Percentiles rank a stretch among this genome's conserved stretches.
These are phyloP conservation scores for Tachysurus fulvidraco DNA, from an alignment of 2,113 vertebrate species.

Conservation along the genomic window DNA sequence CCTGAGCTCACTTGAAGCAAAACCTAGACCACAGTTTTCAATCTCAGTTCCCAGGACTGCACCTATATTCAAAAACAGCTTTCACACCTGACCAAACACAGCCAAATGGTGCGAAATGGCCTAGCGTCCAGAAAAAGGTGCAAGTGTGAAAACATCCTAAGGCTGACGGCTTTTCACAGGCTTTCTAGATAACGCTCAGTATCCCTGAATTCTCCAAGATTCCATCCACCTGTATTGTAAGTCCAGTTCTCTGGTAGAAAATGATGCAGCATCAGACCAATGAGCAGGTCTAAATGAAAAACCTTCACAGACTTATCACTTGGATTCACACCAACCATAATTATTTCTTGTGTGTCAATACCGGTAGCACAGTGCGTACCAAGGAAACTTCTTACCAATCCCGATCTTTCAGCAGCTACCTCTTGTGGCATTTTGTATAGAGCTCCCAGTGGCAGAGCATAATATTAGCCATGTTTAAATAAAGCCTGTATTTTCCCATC, in stretches of 20 bases:
- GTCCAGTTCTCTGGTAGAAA: constrained; percentile 1
- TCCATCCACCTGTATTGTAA: constrained; percentile 1
- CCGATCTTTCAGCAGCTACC: not conserved
- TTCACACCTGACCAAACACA: constrained; percentile 12
- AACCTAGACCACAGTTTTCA: not conserved
- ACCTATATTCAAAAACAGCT: constrained; percentile 15
- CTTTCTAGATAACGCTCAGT: constrained; percentile 5
- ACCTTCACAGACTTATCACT: not conserved
- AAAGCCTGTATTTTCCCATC: not conserved
- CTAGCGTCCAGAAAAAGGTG: not conserved
- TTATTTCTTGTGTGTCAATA: not conserved
- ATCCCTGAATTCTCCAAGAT: not conserved
- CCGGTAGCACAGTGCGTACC: not conserved
- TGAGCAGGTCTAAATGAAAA: not conserved
- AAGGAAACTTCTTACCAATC: not conserved
- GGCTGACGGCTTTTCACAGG: not conserved
- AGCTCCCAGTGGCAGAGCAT: not conserved
- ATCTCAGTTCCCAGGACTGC: constrained; percentile 1
- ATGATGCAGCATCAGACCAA: not conserved
- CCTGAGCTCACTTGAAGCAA: constrained; percentile 13
- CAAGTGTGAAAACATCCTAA: constrained; percentile 6
- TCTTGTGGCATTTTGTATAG: not conserved
- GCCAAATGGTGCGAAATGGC: not conserved
- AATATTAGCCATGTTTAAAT: not conserved
- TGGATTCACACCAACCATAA: not conserved